Conservation (phyloP, 2,113 vertebrate species). For the Beaufortia kweichowensis region DNA sequence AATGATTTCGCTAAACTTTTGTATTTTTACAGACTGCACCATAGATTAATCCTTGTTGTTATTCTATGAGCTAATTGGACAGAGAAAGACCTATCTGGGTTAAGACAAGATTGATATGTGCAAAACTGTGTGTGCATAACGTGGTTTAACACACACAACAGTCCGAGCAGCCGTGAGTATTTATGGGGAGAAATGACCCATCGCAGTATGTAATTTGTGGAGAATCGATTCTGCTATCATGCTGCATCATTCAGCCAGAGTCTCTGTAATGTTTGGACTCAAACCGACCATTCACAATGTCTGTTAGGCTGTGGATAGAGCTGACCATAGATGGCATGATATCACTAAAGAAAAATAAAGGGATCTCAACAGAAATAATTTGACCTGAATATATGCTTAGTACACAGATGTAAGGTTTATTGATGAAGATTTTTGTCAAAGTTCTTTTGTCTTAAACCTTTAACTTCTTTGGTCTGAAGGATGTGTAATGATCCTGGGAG, state of each 20-base stretch:
- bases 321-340: not conserved
- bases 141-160: conserved; percentile 55
- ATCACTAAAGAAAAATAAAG: conserved; percentile 5
- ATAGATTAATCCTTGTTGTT: not conserved
- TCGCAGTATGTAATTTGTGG: conserved; percentile 71
- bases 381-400: no score
- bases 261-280: conserved; percentile 47
- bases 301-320: not conserved
- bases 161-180: conserved; percentile 57
- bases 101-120: conserved; percentile 55
- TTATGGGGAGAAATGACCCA: conserved; percentile 70
- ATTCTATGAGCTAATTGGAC: conserved; percentile 30
- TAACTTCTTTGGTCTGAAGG: not conserved
- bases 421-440: no score
- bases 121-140: conserved; percentile 35
- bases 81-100: conserved; percentile 43
- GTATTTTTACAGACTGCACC: conserved; percentile 8
- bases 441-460: no score
- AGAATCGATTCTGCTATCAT: conserved; percentile 62
- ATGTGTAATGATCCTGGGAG: not conserved
- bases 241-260: conserved; percentile 60
- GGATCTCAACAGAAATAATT: conserved; percentile 1
- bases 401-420: no score
- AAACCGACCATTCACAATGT: conserved; percentile 20
- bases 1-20: not conserved